Conservation (phyloP, 2,888 invertebrate species). For the Stegophylla sp. region DNA sequence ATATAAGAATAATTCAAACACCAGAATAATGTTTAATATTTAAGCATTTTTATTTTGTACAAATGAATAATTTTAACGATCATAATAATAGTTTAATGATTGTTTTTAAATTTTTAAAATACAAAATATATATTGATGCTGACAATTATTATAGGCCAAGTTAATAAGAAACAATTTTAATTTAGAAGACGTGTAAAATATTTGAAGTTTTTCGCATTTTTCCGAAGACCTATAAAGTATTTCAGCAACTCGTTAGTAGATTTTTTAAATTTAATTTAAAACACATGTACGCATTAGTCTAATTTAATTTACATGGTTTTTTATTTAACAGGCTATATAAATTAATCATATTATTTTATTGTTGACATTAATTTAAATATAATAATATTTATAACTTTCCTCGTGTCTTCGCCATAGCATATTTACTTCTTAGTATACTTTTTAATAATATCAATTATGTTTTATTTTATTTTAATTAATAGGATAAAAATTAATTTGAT, state of each 20-base stretch:
- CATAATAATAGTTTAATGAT: too few relatives aligned
- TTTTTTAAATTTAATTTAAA: slow-evolving; percentile 35
- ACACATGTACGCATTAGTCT: slow-evolving; percentile 25
- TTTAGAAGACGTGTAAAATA: slow-evolving; percentile 23
- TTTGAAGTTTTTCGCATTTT: slow-evolving; percentile 5
- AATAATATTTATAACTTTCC: neutral
- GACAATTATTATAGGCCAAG: too few relatives aligned
- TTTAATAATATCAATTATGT: neutral
- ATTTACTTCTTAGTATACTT: neutral
- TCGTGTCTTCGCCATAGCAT: too few relatives aligned
- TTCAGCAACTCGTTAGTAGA: slow-evolving; percentile 11
- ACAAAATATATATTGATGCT: too few relatives aligned
- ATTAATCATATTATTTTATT: slow-evolving; percentile 27
- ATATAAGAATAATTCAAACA: too few relatives aligned
- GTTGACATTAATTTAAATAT: slow-evolving; percentile 23
- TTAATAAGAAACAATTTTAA: slow-evolving; percentile 20
- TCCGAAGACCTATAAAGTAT: slow-evolving; percentile 11
- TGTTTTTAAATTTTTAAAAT: neutral
- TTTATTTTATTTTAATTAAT: slow-evolving; percentile 34
- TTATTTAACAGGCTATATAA: neutral
- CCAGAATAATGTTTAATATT: too few relatives aligned
- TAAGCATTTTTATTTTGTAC: too few relatives aligned
- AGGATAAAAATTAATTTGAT: slow-evolving; percentile 46
- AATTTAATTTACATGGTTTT: slow-evolving; percentile 31
- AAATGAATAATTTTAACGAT: too few relatives aligned